Evolutionary conservation across 2,113 vertebrate species (phyloP).

Genomic region (Tretioscincus oriximinensis): DNA sequence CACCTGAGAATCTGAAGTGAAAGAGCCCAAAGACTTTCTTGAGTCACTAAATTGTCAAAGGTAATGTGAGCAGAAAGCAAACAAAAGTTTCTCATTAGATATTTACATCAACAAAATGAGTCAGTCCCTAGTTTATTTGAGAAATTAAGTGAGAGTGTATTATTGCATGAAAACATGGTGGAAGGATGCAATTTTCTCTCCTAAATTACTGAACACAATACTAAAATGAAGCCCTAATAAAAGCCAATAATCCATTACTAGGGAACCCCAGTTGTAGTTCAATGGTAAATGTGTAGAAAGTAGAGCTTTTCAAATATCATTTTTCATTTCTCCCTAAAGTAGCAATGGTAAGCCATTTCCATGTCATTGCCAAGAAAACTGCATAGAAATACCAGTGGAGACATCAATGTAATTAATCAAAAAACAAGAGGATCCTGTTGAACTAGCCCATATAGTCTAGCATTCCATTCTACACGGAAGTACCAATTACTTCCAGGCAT

Average conservation of each 20-base stretch:
- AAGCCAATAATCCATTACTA: too few relatives aligned
- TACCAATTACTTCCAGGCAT: too few relatives aligned
- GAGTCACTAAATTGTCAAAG: conserved; percentile 46
- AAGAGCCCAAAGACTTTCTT: conserved; percentile 42
- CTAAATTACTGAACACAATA: too few relatives aligned
- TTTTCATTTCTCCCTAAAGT: too few relatives aligned
- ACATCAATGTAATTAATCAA: too few relatives aligned
- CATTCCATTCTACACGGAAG: too few relatives aligned
- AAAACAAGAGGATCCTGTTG: too few relatives aligned
- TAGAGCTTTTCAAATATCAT: not conserved
- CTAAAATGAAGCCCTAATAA: too few relatives aligned
- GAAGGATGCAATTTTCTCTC: not conserved
- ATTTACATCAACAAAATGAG: not conserved
- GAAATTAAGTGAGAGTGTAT: not conserved
- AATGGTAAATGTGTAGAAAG: not conserved
- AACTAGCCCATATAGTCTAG: too few relatives aligned
- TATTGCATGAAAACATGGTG: not conserved
- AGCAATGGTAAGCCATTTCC: too few relatives aligned
- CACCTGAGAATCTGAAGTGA: conserved; percentile 42
- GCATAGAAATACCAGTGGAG: too few relatives aligned
- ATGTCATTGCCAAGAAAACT: too few relatives aligned
- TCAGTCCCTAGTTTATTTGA: not conserved
- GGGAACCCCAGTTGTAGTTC: not conserved
- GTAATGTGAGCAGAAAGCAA: conserved; percentile 28
- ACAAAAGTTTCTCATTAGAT: not conserved